Conservation (phyloP, 2,797 vertebrate genomes). For the Hirundo rustica region DNA sequence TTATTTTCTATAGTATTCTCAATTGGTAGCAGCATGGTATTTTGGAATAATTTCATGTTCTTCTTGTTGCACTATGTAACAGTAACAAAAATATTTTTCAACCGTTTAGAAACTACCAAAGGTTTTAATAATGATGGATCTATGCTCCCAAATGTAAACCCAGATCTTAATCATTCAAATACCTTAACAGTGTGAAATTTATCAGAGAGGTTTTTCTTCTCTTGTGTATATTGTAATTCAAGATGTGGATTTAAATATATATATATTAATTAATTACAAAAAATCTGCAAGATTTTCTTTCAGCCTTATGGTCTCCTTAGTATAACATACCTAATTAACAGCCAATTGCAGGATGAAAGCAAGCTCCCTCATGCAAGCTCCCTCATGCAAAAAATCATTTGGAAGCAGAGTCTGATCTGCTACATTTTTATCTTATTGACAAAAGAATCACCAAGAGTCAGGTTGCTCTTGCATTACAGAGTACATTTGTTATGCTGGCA, state of each 20-base stretch:
- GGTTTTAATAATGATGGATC: not conserved
- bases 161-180: not conserved
- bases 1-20: not conserved
- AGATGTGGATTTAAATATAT: not conserved
- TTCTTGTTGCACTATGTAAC: not conserved
- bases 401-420: not conserved
- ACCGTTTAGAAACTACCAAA: not conserved
- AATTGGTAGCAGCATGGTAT: not conserved
- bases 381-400: not conserved
- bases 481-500: not conserved
- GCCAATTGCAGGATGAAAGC: not conserved
- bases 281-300: not conserved
- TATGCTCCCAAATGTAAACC: not conserved
- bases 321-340: not conserved
- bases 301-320: not conserved
- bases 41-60: not conserved
- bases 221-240: not conserved
- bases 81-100: not conserved
- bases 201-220: not conserved
- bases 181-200: not conserved
- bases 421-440: not conserved
- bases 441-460: not conserved
- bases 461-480: not conserved
- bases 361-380: not conserved
- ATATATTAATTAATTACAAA: not conserved